phyloP scores from a whole-genome alignment of 2,888 invertebrate genomes.

The Disparrhopalites patrizii region DNA sequence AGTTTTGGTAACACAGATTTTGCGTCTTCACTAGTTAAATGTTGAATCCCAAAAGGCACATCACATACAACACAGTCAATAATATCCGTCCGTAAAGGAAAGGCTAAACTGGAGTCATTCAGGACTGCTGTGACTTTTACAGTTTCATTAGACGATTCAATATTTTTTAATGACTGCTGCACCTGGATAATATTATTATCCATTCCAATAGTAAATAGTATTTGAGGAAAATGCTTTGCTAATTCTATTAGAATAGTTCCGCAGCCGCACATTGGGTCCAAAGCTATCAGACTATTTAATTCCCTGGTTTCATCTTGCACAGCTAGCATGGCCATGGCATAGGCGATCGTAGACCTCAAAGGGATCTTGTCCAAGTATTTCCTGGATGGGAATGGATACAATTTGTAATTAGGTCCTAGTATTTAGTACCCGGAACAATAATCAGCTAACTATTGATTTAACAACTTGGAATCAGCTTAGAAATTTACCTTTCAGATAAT shows the following conservation, averaged over 20 bases:
- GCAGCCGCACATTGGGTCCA: slow-evolving; percentile 11
- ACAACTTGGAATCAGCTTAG: too few species aligned
- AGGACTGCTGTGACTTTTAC: background rate
- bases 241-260: slow-evolving; percentile 5
- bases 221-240: slow-evolving; percentile 10
- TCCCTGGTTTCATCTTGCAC: background rate
- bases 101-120: background rate
- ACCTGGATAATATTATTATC: background rate
- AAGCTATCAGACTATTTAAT: background rate
- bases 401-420: background rate
- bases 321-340: background rate
- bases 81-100: background rate
- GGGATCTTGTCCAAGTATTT: slow-evolving; percentile 4
- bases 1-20: background rate
- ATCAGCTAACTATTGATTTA: too few species aligned
- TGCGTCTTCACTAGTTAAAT: background rate
- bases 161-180: background rate
- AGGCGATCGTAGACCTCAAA: slow-evolving; percentile 1
- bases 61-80: slow-evolving; percentile 6
- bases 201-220: slow-evolving; percentile 4
- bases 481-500: background rate
- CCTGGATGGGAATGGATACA: background rate
- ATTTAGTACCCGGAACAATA: too few species aligned
- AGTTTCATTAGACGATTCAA: background rate
- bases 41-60: slow-evolving; percentile 14